Evolutionary conservation across 2,113 vertebrate genomes (phyloP).

Genomic region (Percina caprodes): DNA sequence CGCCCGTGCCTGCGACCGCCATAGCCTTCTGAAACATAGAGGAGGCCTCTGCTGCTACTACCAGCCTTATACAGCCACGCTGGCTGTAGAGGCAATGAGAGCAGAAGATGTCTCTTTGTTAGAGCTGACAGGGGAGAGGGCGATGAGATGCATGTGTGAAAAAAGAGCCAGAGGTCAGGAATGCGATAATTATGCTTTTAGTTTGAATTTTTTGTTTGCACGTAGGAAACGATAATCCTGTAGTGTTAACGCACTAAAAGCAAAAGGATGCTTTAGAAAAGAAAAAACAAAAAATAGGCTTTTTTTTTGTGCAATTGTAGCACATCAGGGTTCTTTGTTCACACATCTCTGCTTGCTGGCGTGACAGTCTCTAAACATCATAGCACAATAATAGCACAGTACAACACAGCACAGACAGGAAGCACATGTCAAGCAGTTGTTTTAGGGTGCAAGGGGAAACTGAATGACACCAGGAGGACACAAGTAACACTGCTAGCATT

Average conservation of each 20-base stretch:
- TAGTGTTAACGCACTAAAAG: conserved; percentile 16
- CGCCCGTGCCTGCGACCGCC: conserved; percentile 77
- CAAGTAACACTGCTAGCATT: conserved; percentile 61
- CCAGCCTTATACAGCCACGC: conserved; percentile 72
- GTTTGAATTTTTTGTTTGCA: conserved; percentile 15
- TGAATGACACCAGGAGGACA: conserved; percentile 60
- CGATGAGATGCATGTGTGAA: conserved; percentile 73
- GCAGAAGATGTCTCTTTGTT: conserved; percentile 74
- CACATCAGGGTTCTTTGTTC: conserved; percentile 63
- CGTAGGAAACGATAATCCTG: neutral
- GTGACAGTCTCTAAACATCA: conserved; percentile 60
- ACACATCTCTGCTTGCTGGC: conserved; percentile 71
- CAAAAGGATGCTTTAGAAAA: conserved; percentile 4
- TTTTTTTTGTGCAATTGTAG: neutral
- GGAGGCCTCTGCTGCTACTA: conserved; percentile 80
- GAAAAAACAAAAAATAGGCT: neutral
- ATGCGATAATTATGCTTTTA: conserved; percentile 13
- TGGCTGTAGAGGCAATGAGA: conserved; percentile 75
- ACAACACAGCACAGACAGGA: conserved; percentile 58
- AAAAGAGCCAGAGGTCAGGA: conserved; percentile 63
- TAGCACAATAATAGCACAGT: conserved; percentile 6
- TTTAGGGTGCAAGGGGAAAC: conserved; percentile 63
- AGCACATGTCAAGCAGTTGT: conserved; percentile 58
- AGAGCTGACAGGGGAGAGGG: conserved; percentile 73
- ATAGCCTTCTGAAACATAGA: conserved; percentile 88